Evolutionary conservation across 2,113 vertebrate genomes (phyloP).

Genomic region (Puffinus mauretanicus): DNA sequence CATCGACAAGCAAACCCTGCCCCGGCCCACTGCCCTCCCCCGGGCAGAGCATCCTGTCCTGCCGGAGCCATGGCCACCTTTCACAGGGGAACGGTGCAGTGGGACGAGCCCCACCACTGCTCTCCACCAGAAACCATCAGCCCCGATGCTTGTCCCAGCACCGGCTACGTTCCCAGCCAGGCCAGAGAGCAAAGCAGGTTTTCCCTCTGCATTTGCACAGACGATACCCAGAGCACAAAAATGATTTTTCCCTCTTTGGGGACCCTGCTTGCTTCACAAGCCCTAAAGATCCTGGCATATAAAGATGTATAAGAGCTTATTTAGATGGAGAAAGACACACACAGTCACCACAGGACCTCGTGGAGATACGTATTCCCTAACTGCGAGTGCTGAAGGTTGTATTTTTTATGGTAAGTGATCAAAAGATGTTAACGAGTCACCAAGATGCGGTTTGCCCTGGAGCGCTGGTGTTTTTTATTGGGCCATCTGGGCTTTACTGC

Average conservation of each 20-base stretch:
- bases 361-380: neutral
- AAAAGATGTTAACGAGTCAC: neutral
- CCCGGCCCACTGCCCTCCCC: neutral
- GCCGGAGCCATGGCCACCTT: neutral
- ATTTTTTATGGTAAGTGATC: neutral
- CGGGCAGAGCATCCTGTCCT: neutral
- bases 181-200: neutral
- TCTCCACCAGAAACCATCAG: neutral
- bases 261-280: neutral
- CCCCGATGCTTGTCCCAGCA: neutral
- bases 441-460: neutral
- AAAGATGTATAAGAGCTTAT: neutral
- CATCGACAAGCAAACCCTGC: neutral
- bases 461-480: slow-evolving; percentile 17
- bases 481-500: slow-evolving; percentile 57
- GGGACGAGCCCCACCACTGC: neutral
- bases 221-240: neutral
- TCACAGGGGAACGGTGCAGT: fast-evolving
- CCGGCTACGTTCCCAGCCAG: neutral
- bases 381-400: neutral
- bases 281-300: neutral
- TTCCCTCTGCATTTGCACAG: neutral
- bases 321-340: neutral
- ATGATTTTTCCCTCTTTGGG: neutral
- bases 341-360: neutral